phyloP scores from a whole-genome alignment of 2,888 invertebrate genomes.

The Leptinotarsa rubiginosa region DNA sequence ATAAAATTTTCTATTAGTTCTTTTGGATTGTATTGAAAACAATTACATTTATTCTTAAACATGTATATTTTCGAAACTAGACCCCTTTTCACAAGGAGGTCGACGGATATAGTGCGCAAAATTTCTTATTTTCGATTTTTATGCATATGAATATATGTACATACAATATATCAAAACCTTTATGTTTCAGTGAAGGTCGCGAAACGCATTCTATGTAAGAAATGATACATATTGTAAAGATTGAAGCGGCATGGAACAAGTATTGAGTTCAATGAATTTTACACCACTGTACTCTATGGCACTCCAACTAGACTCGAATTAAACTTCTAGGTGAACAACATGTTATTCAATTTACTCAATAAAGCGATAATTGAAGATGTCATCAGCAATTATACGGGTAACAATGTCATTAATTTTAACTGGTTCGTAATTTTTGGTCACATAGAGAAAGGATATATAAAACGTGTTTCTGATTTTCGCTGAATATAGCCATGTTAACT shows the following conservation, averaged over 20 bases:
- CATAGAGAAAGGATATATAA: background rate
- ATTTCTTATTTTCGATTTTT: too few species aligned
- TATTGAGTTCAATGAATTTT: background rate
- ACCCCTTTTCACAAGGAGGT: too few species aligned
- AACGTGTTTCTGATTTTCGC: background rate
- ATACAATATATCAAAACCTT: too few species aligned
- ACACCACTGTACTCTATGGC: constrained; percentile 12
- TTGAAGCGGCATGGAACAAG: background rate
- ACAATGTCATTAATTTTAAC: constrained; percentile 27
- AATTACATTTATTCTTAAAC: too few species aligned
- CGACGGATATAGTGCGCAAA: too few species aligned
- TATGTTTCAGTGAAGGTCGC: too few species aligned
- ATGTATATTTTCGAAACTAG: too few species aligned
- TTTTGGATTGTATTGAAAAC: too few species aligned
- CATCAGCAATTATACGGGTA: constrained; percentile 33
- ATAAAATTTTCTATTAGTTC: too few species aligned
- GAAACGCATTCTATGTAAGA: too few species aligned
- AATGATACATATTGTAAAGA: background rate
- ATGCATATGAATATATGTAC: too few species aligned
- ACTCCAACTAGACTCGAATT: constrained; percentile 20
- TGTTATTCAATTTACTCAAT: constrained; percentile 24
- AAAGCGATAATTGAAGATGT: constrained; percentile 33
- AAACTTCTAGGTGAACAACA: constrained; percentile 24
- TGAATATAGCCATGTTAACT: background rate
- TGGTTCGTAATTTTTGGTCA: constrained; percentile 2